Evolutionary conservation across 1,140 invertebrate genomes (phyloP).

Genomic region (Penaeus vannamei): DNA sequence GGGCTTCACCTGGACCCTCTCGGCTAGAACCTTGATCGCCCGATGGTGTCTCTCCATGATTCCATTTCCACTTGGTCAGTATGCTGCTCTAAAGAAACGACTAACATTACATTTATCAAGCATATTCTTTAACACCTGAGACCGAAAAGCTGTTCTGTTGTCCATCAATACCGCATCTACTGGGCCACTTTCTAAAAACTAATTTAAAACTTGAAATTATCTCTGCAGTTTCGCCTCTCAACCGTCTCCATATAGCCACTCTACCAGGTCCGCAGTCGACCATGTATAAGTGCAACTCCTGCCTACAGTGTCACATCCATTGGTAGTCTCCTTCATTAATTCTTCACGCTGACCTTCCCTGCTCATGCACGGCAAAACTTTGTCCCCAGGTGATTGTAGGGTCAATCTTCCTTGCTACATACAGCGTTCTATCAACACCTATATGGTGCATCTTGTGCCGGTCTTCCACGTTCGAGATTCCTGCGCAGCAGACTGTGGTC

Average conservation of each 20-base stretch:
- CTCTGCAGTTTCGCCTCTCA: background rate
- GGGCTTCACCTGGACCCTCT: background rate
- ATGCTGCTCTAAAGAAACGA: background rate
- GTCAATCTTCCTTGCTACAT: background rate
- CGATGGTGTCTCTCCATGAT: conserved; percentile 27
- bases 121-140: background rate
- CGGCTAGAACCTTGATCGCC: conserved; percentile 35
- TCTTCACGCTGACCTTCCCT: conserved; percentile 4
- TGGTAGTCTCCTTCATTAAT: background rate
- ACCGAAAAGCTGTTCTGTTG: conserved; percentile 22
- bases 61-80: conserved; percentile 45
- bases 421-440: background rate
- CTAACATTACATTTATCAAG: conserved; percentile 39
- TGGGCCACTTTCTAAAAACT: background rate
- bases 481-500: background rate
- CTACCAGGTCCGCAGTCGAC: conserved; percentile 11
- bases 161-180: conserved; percentile 1
- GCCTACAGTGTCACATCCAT: background rate
- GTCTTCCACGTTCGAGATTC: background rate
- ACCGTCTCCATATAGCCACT: background rate
- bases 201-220: background rate
- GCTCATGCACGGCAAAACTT: no score
- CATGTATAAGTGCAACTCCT: background rate
- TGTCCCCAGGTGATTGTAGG: no score
- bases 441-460: conserved; percentile 23